These are phyloP conservation scores for Babylonia areolata DNA, from an alignment of 1,140 invertebrate genomes.

Conservation along the genomic window DNA sequence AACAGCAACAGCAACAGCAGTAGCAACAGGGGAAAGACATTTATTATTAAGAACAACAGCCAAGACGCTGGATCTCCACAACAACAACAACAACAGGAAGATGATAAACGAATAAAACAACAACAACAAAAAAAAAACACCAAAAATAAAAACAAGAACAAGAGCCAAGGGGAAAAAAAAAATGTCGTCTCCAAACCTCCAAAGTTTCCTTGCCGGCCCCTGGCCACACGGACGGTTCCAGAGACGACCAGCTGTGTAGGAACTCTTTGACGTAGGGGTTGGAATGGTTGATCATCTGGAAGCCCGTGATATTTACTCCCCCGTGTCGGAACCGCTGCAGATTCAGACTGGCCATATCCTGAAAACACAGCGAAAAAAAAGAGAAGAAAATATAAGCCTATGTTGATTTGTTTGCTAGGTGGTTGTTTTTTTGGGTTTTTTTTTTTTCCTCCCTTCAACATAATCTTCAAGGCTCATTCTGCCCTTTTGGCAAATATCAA, in stretches of 20 bases:
- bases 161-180: background rate
- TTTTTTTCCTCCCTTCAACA: too few relatives aligned
- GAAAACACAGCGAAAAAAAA: background rate
- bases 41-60: background rate
- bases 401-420: too few relatives aligned
- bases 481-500: too few relatives aligned
- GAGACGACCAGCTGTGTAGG: slow-evolving; percentile 53
- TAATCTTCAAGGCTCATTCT: too few relatives aligned
- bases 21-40: background rate
- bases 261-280: slow-evolving; percentile 51
- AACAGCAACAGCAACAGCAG: background rate
- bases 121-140: background rate
- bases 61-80: background rate
- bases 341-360: slow-evolving; percentile 70
- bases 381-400: too few relatives aligned
- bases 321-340: slow-evolving; percentile 74
- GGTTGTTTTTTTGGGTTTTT: too few relatives aligned
- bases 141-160: background rate
- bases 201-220: slow-evolving; percentile 56
- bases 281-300: slow-evolving; percentile 68
- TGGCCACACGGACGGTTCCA: slow-evolving; percentile 54
- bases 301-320: slow-evolving; percentile 76
- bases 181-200: too few relatives aligned
- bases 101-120: background rate
- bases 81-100: background rate